These are phyloP conservation scores for Phallusia fumigata DNA, from an alignment of 23 tunicate genomes.

Conservation along the genomic window DNA sequence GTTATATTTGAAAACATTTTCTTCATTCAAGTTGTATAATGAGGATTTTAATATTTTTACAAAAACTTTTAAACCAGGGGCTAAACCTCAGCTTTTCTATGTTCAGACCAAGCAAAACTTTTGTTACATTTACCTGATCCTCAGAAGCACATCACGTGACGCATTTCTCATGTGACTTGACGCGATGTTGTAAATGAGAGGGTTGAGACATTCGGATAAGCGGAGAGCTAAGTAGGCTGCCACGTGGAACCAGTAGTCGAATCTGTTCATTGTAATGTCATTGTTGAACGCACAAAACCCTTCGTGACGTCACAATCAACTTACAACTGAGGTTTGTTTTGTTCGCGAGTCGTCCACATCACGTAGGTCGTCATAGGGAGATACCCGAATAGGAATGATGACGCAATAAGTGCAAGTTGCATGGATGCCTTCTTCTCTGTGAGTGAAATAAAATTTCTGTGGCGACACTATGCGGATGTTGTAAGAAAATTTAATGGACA, in stretches of 20 bases:
- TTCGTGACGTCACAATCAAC: slow-evolving; percentile 14
- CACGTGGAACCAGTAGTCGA: slow-evolving; percentile 51
- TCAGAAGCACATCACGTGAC: slow-evolving; percentile 15
- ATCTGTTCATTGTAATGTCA: neutral
- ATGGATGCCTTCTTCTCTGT: slow-evolving; percentile 49
- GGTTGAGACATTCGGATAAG: slow-evolving; percentile 50
- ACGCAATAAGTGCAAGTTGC: slow-evolving; percentile 53
- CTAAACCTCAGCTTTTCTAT: no score
- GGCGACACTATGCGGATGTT: no score
- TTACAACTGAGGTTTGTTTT: slow-evolving; percentile 30
- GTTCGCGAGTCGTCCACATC: slow-evolving; percentile 63
- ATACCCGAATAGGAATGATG: slow-evolving; percentile 61
- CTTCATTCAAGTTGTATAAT: no score
- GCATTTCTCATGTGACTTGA: slow-evolving; percentile 42
- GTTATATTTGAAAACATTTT: no score
- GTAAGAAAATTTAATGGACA: no score
- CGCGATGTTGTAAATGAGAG: slow-evolving; percentile 49
- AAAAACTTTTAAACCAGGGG: no score
- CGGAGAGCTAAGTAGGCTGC: slow-evolving; percentile 31
- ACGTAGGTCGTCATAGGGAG: slow-evolving; percentile 67
- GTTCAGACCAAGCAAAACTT: no score
- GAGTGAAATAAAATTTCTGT: neutral
- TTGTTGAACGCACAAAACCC: neutral
- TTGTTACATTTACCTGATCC: slow-evolving; percentile 31
- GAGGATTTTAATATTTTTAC: no score